A percentile compares a stretch with the other conserved stretches of the same genome.
These are phyloP conservation scores for Chirona hameri DNA, from an alignment of 2,888 invertebrate genomes.

Conservation along the genomic window DNA sequence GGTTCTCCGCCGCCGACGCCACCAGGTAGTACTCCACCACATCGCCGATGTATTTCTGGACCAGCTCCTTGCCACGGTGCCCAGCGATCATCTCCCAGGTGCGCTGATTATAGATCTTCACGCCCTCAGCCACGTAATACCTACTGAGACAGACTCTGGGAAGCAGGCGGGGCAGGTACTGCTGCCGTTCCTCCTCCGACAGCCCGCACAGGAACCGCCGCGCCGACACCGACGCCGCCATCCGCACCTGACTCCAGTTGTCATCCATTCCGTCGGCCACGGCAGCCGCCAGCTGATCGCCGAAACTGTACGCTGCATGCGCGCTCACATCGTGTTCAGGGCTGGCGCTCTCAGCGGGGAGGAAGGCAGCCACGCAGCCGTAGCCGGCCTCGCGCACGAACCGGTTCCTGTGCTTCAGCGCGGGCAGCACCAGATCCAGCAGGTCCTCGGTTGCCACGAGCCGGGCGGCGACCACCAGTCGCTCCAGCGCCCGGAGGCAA, in stretches of 20 bases:
- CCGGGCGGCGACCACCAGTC: slow-evolving; percentile 34
- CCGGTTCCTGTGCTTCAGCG: slow-evolving; percentile 52
- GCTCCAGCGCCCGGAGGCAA: slow-evolving; percentile 30
- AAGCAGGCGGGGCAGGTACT: slow-evolving; percentile 50
- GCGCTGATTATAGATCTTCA: slow-evolving; percentile 54
- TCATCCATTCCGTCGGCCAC: slow-evolving; percentile 52
- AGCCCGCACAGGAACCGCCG: slow-evolving; percentile 42
- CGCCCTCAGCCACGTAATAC: slow-evolving; percentile 56
- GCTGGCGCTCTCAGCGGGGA: slow-evolving; percentile 44
- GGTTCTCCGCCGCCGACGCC: slow-evolving; percentile 53
- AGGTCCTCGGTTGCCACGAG: slow-evolving; percentile 45
- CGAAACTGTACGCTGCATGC: slow-evolving; percentile 48
- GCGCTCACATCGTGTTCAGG: slow-evolving; percentile 41
- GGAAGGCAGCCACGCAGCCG: slow-evolving; percentile 25
- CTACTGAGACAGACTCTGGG: slow-evolving; percentile 56
- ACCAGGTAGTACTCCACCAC: slow-evolving; percentile 51
- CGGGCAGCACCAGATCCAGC: slow-evolving; percentile 50
- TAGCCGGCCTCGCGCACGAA: slow-evolving; percentile 53
- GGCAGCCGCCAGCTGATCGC: slow-evolving; percentile 47
- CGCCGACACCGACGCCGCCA: slow-evolving; percentile 54
- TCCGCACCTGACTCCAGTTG: slow-evolving; percentile 55
- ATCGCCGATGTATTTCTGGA: slow-evolving; percentile 50
- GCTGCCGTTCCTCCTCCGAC: slow-evolving; percentile 42
- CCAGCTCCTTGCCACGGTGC: slow-evolving; percentile 49
- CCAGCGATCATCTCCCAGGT: slow-evolving; percentile 53